A percentile compares a stretch with the other conserved stretches of the same genome.
These are phyloP conservation scores for Ptiloglossa arizonensis DNA, from an alignment of 1,140 invertebrate species.

Conservation along the genomic window DNA sequence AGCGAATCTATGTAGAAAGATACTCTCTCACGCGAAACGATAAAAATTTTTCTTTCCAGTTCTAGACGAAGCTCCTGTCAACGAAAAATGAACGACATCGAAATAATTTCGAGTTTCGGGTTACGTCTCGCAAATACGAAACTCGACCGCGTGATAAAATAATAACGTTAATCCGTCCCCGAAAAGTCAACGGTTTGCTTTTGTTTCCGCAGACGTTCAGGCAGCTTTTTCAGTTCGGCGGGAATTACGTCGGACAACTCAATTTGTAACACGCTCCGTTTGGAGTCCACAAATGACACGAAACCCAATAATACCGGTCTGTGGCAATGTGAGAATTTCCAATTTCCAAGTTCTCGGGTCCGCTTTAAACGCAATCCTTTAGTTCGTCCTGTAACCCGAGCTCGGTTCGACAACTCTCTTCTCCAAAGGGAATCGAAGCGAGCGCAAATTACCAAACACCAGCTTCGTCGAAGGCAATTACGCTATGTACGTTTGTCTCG, in stretches of 20 bases:
- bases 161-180: conserved; percentile 35
- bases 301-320: conserved; percentile 54
- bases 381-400: neutral
- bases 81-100: too few species aligned
- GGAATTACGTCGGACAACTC: conserved; percentile 39
- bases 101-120: too few species aligned
- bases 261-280: conserved; percentile 38
- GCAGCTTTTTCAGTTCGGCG: conserved; percentile 21
- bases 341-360: conserved; percentile 53
- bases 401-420: neutral
- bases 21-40: too few species aligned
- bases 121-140: too few species aligned
- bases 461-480: neutral
- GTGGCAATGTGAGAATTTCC: conserved; percentile 58
- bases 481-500: neutral
- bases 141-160: conserved; percentile 16
- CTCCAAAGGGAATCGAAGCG: conserved; percentile 4
- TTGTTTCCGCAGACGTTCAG: conserved; percentile 24
- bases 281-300: conserved; percentile 51
- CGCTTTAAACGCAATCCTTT: conserved; percentile 22
- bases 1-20: too few species aligned
- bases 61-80: too few species aligned
- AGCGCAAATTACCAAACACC: conserved; percentile 5
- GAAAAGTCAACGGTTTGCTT: conserved; percentile 2
- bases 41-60: too few species aligned